These are phyloP conservation scores for Meliscaeva auricollis DNA, from an alignment of 2,888 invertebrate species.

Conservation along the genomic window DNA sequence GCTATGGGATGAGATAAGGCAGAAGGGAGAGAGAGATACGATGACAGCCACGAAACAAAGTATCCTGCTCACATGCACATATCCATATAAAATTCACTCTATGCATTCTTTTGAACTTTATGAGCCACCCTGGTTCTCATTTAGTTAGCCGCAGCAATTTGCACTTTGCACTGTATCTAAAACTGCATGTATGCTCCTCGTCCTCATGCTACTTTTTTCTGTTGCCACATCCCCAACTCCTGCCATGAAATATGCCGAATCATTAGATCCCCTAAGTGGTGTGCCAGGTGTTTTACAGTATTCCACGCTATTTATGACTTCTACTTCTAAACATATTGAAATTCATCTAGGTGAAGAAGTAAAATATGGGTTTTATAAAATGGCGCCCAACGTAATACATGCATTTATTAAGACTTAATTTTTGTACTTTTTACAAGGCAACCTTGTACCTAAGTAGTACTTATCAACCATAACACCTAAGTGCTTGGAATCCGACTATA, in stretches of 20 bases:
- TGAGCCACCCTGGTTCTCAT: conserved; percentile 11
- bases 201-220: no score
- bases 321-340: background rate
- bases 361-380: no score
- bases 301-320: conserved; percentile 3
- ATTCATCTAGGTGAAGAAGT: no score
- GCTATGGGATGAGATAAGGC: background rate
- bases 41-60: conserved; percentile 13
- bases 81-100: background rate
- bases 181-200: no score
- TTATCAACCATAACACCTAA: no score
- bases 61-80: conserved; percentile 15
- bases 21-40: no score
- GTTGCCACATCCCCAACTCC: no score
- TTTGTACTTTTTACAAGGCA: no score
- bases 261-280: conserved; percentile 4
- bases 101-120: conserved; percentile 10
- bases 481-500: no score
- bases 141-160: conserved; percentile 16
- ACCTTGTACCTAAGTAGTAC: no score
- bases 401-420: no score
- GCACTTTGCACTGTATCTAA: background rate
- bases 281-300: background rate
- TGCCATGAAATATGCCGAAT: background rate
- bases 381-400: no score